phyloP scores from a whole-genome alignment of 2,797 vertebrate genomes.

The Melanitta fusca region DNA sequence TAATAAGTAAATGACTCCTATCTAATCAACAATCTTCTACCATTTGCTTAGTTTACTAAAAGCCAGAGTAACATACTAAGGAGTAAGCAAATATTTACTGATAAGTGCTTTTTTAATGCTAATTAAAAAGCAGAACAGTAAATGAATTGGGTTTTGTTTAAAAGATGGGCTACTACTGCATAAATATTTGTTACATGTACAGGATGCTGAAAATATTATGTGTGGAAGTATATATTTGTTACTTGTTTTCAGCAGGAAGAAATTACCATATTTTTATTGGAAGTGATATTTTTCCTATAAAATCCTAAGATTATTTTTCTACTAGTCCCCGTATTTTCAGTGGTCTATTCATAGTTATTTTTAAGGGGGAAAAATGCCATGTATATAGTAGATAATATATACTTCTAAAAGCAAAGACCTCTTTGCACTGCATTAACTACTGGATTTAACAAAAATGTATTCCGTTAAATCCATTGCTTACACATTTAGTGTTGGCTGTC shows the following conservation, averaged over 20 bases:
- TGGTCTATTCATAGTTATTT: neutral
- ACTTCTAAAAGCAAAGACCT: neutral
- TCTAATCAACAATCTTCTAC: conserved; percentile 27
- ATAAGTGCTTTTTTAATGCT: conserved; percentile 30
- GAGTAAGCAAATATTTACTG: conserved; percentile 55
- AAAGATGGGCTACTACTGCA: neutral
- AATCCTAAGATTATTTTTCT: neutral
- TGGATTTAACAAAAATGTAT: neutral
- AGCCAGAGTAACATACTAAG: neutral
- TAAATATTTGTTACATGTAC: neutral
- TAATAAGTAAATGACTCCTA: conserved; percentile 29
- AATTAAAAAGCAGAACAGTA: conserved; percentile 19
- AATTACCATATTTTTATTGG: neutral
- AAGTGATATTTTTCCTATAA: conserved; percentile 20
- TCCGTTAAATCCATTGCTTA: neutral
- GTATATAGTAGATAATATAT: neutral
- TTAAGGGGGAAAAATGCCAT: neutral
- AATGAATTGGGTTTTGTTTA: neutral
- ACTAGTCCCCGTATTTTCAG: neutral
- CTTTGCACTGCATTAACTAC: neutral
- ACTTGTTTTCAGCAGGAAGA: neutral
- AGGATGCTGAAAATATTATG: neutral
- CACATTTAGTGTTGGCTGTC: neutral
- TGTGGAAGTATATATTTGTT: neutral
- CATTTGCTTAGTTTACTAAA: conserved; percentile 44